A percentile compares a stretch with the other conserved stretches of the same genome.
Evolutionary conservation across 2,113 vertebrate genomes (phyloP).

Genomic region (Nycticebus coucang): DNA sequence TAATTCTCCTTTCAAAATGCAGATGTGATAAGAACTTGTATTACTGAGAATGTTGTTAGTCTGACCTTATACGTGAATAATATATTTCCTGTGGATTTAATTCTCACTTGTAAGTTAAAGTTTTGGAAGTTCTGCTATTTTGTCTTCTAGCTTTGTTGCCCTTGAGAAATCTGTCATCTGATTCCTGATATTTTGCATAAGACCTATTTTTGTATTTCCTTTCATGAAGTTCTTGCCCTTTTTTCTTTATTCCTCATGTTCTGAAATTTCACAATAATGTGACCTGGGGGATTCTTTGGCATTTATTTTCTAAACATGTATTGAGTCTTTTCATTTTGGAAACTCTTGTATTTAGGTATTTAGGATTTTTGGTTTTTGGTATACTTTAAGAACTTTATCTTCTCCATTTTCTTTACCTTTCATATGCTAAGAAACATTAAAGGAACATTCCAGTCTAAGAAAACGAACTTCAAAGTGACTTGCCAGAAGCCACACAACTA

Average conservation of each 20-base stretch:
- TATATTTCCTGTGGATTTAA: background rate
- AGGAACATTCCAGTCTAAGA: background rate
- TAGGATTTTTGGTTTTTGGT: background rate
- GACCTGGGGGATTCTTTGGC: background rate
- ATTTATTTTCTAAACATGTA: background rate
- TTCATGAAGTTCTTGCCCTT: background rate
- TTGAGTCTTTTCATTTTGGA: background rate
- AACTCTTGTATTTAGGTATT: background rate
- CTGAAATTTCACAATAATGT: background rate
- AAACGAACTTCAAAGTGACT: background rate
- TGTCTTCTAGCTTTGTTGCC: background rate
- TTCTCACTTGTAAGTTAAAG: background rate
- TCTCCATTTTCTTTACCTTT: background rate
- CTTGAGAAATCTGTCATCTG: background rate
- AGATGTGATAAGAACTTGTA: background rate
- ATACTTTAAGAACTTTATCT: background rate
- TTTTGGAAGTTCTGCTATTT: background rate
- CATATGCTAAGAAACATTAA: background rate
- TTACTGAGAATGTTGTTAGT: conserved; percentile 23
- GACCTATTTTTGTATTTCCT: background rate
- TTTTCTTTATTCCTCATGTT: background rate
- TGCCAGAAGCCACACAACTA: background rate
- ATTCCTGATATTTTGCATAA: background rate
- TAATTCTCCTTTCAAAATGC: background rate
- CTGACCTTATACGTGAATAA: background rate